Conservation (phyloP, 2,888 invertebrate species). For the Patella caerulea region DNA sequence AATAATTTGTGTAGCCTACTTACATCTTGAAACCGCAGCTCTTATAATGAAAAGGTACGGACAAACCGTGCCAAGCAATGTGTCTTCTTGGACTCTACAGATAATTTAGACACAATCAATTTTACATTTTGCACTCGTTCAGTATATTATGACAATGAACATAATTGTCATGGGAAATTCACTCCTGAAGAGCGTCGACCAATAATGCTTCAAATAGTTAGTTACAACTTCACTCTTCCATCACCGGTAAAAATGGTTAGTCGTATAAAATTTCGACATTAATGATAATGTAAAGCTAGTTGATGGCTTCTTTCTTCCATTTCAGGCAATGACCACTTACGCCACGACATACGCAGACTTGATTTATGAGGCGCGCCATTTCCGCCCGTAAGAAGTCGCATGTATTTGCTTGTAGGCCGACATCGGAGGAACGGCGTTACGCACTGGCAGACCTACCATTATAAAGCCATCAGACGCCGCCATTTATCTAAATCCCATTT, state of each 20-base stretch:
- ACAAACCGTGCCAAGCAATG: too few relatives aligned
- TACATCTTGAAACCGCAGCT: too few relatives aligned
- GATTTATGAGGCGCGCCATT: constrained; percentile 6
- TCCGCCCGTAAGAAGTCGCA: constrained; percentile 4
- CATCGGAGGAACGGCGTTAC: neutral
- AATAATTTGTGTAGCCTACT: too few relatives aligned
- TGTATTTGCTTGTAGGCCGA: neutral
- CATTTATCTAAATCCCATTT: neutral
- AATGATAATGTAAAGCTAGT: neutral
- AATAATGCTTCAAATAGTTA: neutral
- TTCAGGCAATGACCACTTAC: constrained; percentile 4
- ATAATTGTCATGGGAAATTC: too few relatives aligned
- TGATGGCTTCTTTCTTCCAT: constrained; percentile 1
- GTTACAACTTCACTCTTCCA: neutral
- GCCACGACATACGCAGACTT: neutral
- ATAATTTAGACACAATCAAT: too few relatives aligned
- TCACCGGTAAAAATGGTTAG: neutral
- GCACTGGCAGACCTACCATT: neutral
- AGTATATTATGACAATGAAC: too few relatives aligned
- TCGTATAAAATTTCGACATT: constrained; percentile 8
- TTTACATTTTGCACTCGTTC: too few relatives aligned
- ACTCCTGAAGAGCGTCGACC: too few relatives aligned
- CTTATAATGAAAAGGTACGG: too few relatives aligned
- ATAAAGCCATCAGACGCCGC: neutral
- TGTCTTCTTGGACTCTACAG: too few relatives aligned